phyloP scores from a whole-genome alignment of 2,888 invertebrate species.

The Oscheius sp. region DNA sequence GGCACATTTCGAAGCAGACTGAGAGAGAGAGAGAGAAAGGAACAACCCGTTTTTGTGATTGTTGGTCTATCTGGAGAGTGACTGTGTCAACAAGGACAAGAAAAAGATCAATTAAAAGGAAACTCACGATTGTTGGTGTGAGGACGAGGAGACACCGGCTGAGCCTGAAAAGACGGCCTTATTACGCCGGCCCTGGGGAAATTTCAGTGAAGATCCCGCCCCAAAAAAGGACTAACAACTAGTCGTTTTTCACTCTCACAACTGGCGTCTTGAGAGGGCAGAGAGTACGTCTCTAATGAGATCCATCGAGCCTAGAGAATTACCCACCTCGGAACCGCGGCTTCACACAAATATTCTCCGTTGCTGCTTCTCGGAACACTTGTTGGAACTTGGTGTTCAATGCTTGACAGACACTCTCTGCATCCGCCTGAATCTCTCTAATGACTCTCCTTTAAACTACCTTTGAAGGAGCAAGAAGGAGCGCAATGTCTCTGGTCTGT shows the following conservation, averaged over 20 bases:
- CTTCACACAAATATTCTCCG: slow-evolving; percentile 15
- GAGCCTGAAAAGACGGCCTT: slow-evolving; percentile 22
- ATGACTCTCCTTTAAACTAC: neutral
- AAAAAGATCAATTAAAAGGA: neutral
- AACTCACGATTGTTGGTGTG: slow-evolving; percentile 30
- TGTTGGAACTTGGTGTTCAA: slow-evolving; percentile 24
- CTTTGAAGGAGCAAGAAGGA: slow-evolving; percentile 20
- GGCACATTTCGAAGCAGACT: neutral
- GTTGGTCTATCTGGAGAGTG: no score
- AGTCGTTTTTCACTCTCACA: neutral
- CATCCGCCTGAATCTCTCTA: slow-evolving; percentile 11
- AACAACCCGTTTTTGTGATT: neutral
- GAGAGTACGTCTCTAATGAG: neutral
- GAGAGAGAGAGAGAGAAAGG: neutral
- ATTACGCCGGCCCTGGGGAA: slow-evolving; percentile 18
- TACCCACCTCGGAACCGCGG: slow-evolving; percentile 19
- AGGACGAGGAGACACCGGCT: slow-evolving; percentile 13
- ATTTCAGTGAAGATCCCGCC: slow-evolving; percentile 5
- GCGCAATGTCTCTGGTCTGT: slow-evolving; percentile 35
- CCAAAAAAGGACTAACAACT: no score
- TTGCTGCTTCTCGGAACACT: slow-evolving; percentile 27
- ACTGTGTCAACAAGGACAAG: neutral
- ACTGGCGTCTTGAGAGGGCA: neutral
- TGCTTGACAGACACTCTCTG: slow-evolving; percentile 18
- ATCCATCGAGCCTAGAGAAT: neutral